Evolutionary conservation across 2,113 vertebrate species (phyloP).

Genomic region (Oxygymnocypris stewartii): DNA sequence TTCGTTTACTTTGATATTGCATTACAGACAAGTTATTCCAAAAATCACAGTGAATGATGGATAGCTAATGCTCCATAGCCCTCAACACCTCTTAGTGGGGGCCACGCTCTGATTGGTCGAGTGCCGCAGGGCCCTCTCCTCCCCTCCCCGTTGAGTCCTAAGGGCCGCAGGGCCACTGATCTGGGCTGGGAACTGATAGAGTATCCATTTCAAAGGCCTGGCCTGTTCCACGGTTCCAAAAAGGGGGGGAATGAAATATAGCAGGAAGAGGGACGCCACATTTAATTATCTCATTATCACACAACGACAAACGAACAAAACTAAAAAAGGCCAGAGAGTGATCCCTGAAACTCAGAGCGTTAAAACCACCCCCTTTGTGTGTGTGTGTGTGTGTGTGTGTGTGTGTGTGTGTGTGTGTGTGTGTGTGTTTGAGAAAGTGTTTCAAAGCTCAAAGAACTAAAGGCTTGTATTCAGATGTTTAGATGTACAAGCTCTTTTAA

Average conservation of each 20-base stretch:
- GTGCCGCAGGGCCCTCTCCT: slow-evolving; percentile 15
- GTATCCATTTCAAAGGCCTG: slow-evolving; percentile 73
- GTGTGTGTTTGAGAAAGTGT: slow-evolving; percentile 40
- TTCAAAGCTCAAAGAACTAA: slow-evolving; percentile 56
- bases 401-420: no score
- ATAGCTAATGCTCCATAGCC: slow-evolving; percentile 56
- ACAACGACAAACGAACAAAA: slow-evolving; percentile 58
- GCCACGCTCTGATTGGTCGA: slow-evolving; percentile 13
- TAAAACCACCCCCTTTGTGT: slow-evolving; percentile 49
- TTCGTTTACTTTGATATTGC: slow-evolving; percentile 54
- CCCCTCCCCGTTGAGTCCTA: slow-evolving; percentile 42
- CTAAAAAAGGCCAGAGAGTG: slow-evolving; percentile 44
- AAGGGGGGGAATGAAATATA: slow-evolving; percentile 70
- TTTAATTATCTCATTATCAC: slow-evolving; percentile 82
- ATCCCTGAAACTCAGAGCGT: slow-evolving; percentile 53
- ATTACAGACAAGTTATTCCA: slow-evolving; percentile 47
- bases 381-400: slow-evolving; percentile 31
- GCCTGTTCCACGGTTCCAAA: slow-evolving; percentile 61
- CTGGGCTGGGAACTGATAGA: slow-evolving; percentile 53
- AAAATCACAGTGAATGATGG: slow-evolving; percentile 57
- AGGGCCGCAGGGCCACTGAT: slow-evolving; percentile 40
- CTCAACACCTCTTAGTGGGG: slow-evolving; percentile 58
- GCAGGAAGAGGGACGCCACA: slow-evolving; percentile 74
- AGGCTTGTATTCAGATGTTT: slow-evolving; percentile 57
- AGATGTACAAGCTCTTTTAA: slow-evolving; percentile 60